Base-by-base conservation (phyloP, 2,113 vertebrate genomes). In the Macrotus californicus region DNA sequence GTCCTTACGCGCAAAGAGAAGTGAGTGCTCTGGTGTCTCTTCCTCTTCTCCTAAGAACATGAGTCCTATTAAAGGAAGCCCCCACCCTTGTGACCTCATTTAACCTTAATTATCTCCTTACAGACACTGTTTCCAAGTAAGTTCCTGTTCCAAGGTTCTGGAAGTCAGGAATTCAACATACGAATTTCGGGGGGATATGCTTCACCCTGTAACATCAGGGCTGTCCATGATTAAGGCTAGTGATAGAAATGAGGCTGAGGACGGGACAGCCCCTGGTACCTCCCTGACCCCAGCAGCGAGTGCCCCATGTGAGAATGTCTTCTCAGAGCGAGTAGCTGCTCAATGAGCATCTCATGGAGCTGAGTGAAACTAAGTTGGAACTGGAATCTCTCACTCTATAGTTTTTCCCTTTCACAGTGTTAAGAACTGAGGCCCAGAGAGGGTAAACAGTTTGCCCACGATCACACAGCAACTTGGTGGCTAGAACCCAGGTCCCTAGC, bases 1-100 rank as follows among this genome's bases (percentile, higher is more conserved):
- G 10, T 52, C 52, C 67, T 64, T 43, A 11, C 15, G 0, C 0
- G 0, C 1, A 11, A 54, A 22, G n/a, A 69, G 46, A 5, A 36
- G n/a, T 1, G 18, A 59, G 31, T 6, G 5, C 21, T 34, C 50
- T 11, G 6, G 26, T 18, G 29, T 50, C 86, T 54, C 66, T 22
- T 72, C 7, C 12, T 87, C 61, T 36, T 67, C 50, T 73, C 41
- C 16, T 3, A 21, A 84, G 59, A 39, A 46, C 12, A n/a, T 5
- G 8, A 46, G 22, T 64, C 34, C 52, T 48, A 0, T 4, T 2
- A 19, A 43, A 31, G 39, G 7, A 36, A 73, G n/a, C 11, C 7
- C 77, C 61, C 18, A 64, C 21, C 8, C 52, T 24, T 36, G 1
- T 3, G 6, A 22, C 52, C 14, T 80, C n/a, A 36, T 41, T 43